Evolutionary conservation across 2,888 invertebrate species (phyloP).

Genomic region (Eudasyphora cyanicolor): DNA sequence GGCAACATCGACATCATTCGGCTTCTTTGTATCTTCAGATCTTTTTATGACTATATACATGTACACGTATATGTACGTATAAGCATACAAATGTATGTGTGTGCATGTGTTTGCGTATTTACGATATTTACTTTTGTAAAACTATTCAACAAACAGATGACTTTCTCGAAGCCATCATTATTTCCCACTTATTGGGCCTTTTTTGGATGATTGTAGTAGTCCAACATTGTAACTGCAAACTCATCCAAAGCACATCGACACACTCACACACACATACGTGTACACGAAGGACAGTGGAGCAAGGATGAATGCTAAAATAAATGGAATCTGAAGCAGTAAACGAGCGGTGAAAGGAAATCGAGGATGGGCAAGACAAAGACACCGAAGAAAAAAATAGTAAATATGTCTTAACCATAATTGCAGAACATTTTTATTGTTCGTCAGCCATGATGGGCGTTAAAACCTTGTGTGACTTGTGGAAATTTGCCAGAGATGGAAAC

Average conservation of each 20-base stretch:
- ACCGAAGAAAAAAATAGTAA: slow-evolving; percentile 23
- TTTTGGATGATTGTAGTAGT: slow-evolving; percentile 7
- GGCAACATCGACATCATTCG: not conserved
- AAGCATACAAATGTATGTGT: not conserved
- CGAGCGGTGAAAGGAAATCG: not conserved
- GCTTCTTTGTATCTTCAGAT: not conserved
- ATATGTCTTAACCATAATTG: slow-evolving; percentile 57
- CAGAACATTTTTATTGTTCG: slow-evolving; percentile 55
- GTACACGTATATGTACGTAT: not conserved
- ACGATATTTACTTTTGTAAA: slow-evolving; percentile 14
- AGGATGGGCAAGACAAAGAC: slow-evolving; percentile 10
- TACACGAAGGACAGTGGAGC: not conserved
- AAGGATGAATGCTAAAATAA: not conserved
- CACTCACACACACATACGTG: not conserved
- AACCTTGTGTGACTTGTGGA: slow-evolving; percentile 60
- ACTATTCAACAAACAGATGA: slow-evolving; percentile 22
- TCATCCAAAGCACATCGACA: not conserved
- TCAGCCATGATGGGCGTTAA: slow-evolving; percentile 57
- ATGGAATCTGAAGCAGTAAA: not conserved
- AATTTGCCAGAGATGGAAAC: slow-evolving; percentile 48
- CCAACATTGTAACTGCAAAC: not conserved
- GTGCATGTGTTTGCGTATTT: not conserved
- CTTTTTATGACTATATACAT: not conserved
- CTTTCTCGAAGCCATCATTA: slow-evolving; percentile 20
- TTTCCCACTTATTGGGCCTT: slow-evolving; percentile 21